Evolutionary conservation across 2,888 invertebrate genomes (phyloP).

Genomic region (Theodoxus fluviatilis): DNA sequence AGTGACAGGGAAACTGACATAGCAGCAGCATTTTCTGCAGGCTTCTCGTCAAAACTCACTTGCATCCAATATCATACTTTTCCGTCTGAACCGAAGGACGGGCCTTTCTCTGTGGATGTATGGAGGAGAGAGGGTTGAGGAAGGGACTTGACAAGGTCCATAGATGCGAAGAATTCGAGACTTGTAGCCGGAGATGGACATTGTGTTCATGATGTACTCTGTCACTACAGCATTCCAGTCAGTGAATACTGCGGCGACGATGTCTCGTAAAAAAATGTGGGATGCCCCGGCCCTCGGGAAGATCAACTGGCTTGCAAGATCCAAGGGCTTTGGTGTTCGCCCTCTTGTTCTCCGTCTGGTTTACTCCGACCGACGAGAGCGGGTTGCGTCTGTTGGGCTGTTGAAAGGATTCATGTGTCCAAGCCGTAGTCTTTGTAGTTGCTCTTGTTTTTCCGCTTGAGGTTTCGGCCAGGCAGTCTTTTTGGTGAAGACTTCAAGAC

Average conservation of each 20-base stretch:
- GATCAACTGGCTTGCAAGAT: constrained; percentile 88
- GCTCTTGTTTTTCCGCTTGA: too few relatives aligned
- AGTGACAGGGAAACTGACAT: too few relatives aligned
- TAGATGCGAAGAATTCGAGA: constrained; percentile 62
- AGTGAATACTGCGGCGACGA: constrained; percentile 71
- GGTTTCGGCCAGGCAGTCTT: constrained; percentile 81
- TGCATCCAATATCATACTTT: constrained; percentile 76
- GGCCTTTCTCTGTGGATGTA: constrained; percentile 62
- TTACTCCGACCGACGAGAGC: constrained; percentile 82
- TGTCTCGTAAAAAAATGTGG: constrained; percentile 79
- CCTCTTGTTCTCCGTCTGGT: constrained; percentile 43
- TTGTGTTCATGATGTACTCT: constrained; percentile 66
- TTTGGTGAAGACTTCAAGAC: constrained; percentile 80
- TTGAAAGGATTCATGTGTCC: constrained; percentile 84
- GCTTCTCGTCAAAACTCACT: too few relatives aligned
- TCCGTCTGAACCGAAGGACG: constrained; percentile 77
- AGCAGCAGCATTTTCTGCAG: too few relatives aligned
- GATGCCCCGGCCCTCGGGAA: constrained; percentile 84
- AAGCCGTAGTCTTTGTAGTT: too few relatives aligned
- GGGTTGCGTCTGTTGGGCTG: constrained; percentile 83
- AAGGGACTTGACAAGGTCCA: constrained; percentile 58
- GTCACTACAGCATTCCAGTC: constrained; percentile 83
- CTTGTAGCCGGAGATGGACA: constrained; percentile 62
- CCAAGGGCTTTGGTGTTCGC: constrained; percentile 68
- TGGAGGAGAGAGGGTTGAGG: constrained; percentile 55